Conservation (phyloP, 1,140 invertebrate species). For the Atta texana region DNA sequence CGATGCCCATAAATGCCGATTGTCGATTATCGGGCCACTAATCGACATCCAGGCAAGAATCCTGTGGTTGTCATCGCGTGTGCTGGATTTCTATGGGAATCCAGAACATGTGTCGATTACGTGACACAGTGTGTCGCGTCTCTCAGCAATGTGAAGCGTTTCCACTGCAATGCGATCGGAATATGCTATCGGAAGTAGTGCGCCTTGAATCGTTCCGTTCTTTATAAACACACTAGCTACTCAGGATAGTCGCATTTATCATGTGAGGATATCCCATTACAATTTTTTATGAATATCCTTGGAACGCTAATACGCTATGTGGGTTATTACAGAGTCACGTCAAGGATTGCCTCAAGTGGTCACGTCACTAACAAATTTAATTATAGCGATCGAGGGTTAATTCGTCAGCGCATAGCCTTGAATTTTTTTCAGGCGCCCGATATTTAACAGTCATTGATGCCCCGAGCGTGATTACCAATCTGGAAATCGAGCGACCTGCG, state of each 20-base stretch:
- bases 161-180: constrained; percentile 11
- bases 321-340: constrained; percentile 4
- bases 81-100: constrained; percentile 52
- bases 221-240: neutral
- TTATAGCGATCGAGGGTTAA: constrained; percentile 43
- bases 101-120: constrained; percentile 58
- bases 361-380: constrained; percentile 37
- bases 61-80: constrained; percentile 20
- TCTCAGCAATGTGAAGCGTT: constrained; percentile 21
- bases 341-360: constrained; percentile 4
- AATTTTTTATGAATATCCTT: constrained; percentile 22
- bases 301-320: neutral
- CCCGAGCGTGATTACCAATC: constrained; percentile 29
- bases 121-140: constrained; percentile 16
- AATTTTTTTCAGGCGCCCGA: constrained; percentile 36
- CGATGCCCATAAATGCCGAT: constrained; percentile 13
- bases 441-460: constrained; percentile 38
- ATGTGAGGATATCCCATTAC: neutral
- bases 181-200: neutral
- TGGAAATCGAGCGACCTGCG: constrained; percentile 28
- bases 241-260: neutral
- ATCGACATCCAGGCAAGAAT: constrained; percentile 13
- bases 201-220: neutral
- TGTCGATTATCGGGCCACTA: neutral
- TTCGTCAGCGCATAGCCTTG: constrained; percentile 34